Evolutionary conservation across 2,888 invertebrate genomes (phyloP).

Genomic region (Ochropleura plecta): DNA sequence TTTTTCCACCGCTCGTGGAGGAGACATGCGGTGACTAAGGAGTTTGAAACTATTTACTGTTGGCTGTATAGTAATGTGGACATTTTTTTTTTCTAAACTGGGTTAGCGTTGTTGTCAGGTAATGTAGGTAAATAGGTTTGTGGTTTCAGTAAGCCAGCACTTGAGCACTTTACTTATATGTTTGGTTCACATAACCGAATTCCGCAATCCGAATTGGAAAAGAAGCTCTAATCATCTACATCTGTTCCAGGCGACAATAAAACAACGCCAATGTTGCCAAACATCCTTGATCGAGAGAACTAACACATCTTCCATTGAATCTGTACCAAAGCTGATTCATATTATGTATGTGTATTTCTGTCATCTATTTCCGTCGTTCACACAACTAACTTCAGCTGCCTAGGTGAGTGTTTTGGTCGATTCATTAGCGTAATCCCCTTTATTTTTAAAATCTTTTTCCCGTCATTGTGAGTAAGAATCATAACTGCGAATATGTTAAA

Average conservation of each 20-base stretch:
- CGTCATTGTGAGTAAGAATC: constrained; percentile 12
- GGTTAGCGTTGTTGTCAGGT: neutral
- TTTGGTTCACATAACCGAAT: constrained; percentile 17
- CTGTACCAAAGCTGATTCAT: constrained; percentile 33
- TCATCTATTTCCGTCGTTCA: constrained; percentile 43
- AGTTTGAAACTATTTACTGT: constrained; percentile 29
- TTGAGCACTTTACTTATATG: neutral
- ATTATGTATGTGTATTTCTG: constrained; percentile 30
- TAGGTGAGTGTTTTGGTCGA: constrained; percentile 20
- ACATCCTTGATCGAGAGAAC: constrained; percentile 22
- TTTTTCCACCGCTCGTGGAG: constrained; percentile 59
- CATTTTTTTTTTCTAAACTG: constrained; percentile 11
- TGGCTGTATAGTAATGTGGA: neutral
- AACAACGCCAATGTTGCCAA: constrained; percentile 21
- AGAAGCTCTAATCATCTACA: neutral
- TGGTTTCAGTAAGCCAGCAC: constrained; percentile 12
- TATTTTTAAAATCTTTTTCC: constrained; percentile 30
- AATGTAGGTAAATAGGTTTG: constrained; percentile 26
- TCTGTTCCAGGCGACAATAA: neutral
- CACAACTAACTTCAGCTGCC: constrained; percentile 32
- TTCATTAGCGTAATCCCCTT: constrained; percentile 32
- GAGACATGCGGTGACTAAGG: constrained; percentile 36
- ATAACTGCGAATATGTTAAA: constrained; percentile 35
- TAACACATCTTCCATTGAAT: constrained; percentile 16
- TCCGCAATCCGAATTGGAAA: neutral